Conservation (phyloP, 1,140 invertebrate genomes). For the Drosophila kepulauana region DNA sequence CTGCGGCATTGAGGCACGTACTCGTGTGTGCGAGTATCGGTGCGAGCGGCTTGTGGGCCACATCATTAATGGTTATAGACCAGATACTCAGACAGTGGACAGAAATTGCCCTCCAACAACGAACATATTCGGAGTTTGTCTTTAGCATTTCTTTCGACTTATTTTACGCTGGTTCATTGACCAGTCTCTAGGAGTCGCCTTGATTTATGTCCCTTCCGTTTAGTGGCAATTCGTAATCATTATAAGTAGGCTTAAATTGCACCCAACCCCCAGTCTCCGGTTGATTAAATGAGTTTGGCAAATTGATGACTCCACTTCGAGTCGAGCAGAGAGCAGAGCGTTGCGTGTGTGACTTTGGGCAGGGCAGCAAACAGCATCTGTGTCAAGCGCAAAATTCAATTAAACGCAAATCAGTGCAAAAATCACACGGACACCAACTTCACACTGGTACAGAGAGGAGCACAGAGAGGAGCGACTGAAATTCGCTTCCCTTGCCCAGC, state of each 20-base stretch:
- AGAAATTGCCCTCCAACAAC: background rate
- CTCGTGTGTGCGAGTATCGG: conserved; percentile 36
- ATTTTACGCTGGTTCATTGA: conserved; percentile 65
- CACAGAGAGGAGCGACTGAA: background rate
- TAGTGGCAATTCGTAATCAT: conserved; percentile 35
- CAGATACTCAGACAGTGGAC: background rate
- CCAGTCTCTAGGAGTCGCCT: conserved; percentile 53
- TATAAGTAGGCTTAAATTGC: conserved; percentile 66
- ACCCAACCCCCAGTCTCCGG: conserved; percentile 1
- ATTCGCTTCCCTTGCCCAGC: conserved; percentile 4
- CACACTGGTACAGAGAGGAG: background rate
- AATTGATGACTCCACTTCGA: conserved; percentile 26
- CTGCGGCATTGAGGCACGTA: conserved; percentile 53
- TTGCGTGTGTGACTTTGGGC: background rate
- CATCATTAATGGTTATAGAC: conserved; percentile 79
- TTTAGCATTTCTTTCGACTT: conserved; percentile 1
- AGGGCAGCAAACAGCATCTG: conserved; percentile 22
- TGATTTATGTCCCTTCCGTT: conserved; percentile 63
- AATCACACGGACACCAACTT: conserved; percentile 50
- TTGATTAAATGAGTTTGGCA: conserved; percentile 56
- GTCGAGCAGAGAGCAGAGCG: background rate
- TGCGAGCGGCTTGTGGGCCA: conserved; percentile 61
- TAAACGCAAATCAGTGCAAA: conserved; percentile 78
- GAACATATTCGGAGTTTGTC: conserved; percentile 1
- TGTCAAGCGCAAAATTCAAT: conserved; percentile 76